These are phyloP conservation scores for Siderastrea radians DNA, from an alignment of 92 coral and sea anemone genomes.

Conservation along the genomic window DNA sequence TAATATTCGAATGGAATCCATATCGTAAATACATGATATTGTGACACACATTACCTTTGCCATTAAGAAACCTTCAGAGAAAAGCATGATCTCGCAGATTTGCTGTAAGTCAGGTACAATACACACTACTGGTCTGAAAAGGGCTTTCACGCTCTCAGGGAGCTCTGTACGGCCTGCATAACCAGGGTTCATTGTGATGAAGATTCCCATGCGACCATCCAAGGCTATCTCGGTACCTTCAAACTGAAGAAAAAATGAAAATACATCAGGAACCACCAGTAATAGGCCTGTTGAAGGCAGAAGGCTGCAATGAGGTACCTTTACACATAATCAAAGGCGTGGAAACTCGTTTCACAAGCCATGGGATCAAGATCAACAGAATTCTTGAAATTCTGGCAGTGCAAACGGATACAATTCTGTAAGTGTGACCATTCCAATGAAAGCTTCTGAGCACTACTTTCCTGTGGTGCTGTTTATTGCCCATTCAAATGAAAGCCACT, in stretches of 20 bases:
- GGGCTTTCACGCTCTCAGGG: constrained; percentile 99
- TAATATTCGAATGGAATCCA: not conserved
- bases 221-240: constrained; percentile 98
- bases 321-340: no score
- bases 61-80: constrained; percentile 95
- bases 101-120: constrained; percentile 98
- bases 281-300: not conserved
- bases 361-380: no score
- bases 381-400: no score
- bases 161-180: constrained; percentile 99
- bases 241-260: constrained; percentile 67
- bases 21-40: not conserved
- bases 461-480: no score
- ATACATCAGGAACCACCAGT: not conserved
- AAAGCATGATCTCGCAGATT: constrained; percentile 99
- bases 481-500: no score
- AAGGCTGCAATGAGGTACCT: no score
- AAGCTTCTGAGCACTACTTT: no score
- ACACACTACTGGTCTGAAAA: constrained; percentile 97
- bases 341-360: no score
- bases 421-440: no score
- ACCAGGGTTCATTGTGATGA: constrained; percentile 99
- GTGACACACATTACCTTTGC: constrained; percentile 77
- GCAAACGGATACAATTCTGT: no score
- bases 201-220: constrained; percentile 97